phyloP scores from a whole-genome alignment of 2,113 vertebrate species.

The Neogale vison region DNA sequence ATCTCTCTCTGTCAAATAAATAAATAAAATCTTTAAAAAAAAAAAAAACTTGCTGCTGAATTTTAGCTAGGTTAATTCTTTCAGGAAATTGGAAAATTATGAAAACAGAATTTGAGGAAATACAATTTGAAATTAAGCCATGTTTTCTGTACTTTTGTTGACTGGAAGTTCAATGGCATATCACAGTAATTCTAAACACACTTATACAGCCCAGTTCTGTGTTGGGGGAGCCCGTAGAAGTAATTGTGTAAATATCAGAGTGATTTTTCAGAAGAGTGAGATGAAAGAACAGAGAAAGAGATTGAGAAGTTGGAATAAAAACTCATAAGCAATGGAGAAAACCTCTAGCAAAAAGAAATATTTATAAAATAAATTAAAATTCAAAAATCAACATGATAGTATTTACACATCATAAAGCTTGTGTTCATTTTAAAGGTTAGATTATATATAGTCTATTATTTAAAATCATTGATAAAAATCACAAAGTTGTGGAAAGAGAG shows the following conservation, averaged over 20 bases:
- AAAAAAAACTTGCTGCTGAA: neutral
- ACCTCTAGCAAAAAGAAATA: neutral
- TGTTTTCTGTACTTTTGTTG: neutral
- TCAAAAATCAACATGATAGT: neutral
- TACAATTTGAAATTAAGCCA: neutral
- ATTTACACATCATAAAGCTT: neutral
- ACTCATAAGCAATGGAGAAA: neutral
- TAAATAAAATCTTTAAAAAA: too few relatives aligned
- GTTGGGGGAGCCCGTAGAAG: neutral
- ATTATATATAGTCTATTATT: neutral
- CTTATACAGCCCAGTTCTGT: neutral
- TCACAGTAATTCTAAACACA: neutral
- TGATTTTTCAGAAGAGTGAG: neutral
- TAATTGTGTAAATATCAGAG: neutral
- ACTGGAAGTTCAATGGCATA: neutral
- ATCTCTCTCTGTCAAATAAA: too few relatives aligned
- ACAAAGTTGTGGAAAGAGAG: neutral
- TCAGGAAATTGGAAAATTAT: neutral
- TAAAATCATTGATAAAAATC: neutral
- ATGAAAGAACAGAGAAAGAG: neutral
- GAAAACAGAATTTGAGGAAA: neutral
- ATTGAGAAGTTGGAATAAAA: neutral
- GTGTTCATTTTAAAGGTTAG: neutral
- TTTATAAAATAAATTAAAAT: neutral
- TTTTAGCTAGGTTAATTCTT: neutral